Evolutionary conservation across 2,888 invertebrate genomes (phyloP).

Genomic region (Drosophila diplacantha): DNA sequence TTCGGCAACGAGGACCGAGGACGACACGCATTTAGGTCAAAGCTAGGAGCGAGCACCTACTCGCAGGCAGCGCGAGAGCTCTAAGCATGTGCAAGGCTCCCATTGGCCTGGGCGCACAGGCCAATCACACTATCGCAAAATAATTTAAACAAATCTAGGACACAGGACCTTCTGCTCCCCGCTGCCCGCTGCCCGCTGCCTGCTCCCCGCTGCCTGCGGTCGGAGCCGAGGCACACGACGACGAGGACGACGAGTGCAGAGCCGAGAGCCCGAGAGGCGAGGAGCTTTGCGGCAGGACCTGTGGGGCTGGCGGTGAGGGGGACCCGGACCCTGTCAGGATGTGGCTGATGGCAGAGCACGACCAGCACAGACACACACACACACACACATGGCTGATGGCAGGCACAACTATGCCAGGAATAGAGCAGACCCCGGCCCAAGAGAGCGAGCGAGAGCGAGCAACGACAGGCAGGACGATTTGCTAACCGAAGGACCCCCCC

Average conservation of each 20-base stretch:
- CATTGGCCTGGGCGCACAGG: constrained; percentile 73
- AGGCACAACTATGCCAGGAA: constrained; percentile 23
- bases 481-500: constrained; percentile 58
- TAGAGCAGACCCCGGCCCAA: constrained; percentile 20
- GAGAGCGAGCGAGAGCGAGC: constrained; percentile 37
- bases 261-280: constrained; percentile 20
- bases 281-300: no score
- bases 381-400: constrained; percentile 11
- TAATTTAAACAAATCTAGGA: constrained; percentile 78
- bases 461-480: constrained; percentile 56
- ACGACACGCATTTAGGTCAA: constrained; percentile 67
- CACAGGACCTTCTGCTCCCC: constrained; percentile 59
- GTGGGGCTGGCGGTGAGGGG: no score
- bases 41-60: not conserved
- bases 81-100: constrained; percentile 70
- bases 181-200: constrained; percentile 10
- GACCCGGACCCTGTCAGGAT: not conserved
- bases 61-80: constrained; percentile 40
- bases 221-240: constrained; percentile 57
- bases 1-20: constrained; percentile 45
- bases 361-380: constrained; percentile 20
- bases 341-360: constrained; percentile 22
- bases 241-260: not conserved
- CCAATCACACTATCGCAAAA: constrained; percentile 78
- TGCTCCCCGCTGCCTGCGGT: constrained; percentile 33